Base-by-base conservation (phyloP, 2,797 vertebrate genomes). In the Acestrorhynchus altus region DNA sequence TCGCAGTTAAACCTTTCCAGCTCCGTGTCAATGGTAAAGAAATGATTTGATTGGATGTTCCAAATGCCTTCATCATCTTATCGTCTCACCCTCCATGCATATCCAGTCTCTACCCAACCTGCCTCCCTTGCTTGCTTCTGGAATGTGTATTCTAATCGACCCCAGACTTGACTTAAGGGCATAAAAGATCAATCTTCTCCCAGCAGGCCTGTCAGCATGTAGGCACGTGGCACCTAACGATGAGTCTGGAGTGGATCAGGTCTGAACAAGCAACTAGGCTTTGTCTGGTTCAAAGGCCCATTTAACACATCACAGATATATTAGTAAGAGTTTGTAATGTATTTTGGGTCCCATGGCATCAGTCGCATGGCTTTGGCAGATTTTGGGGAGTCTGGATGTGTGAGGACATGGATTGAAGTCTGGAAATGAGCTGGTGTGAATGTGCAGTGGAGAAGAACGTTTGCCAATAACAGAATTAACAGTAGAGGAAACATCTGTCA, bases 91-190 rank as follows among this genome's bases (percentile, higher is more conserved):
- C 60, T 66, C 12, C 31, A 16, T 12, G 18, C 20, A 66, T 66
- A 49, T 72, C 74, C 28, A 56, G 12, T 51, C 24, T 31, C 4
- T 15, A 3, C 46, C 67, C 44, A 13, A 20, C 18, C 44, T 26
- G 18, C 54, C 13, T 74, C 71, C 69, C 24, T 7, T 8, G 24
- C 4, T 18, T 51, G 39, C 31, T 35, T 67, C 15, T 59, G 77
- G 65, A 69, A 74, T 69, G 71, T 68, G 28, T 61, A 22, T 44
- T 64, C 18, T 61, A 61, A 40, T 77, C 44, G 18, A 20, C 60
- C 13, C 60, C 68, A 72, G 67, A 78, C 47, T 20, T 24, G 59
- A 64, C n/a, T 56, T 22, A 24, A 44, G 61, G 39, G 26, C 56
- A 61, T 47, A 42, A 61, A 35, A 64, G 60, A 46, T 74, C 52